Percentiles rank a stretch among this genome's conserved stretches.
Conservation (phyloP, 1,140 invertebrate genomes). For the Anagrus nilaparvatae region DNA sequence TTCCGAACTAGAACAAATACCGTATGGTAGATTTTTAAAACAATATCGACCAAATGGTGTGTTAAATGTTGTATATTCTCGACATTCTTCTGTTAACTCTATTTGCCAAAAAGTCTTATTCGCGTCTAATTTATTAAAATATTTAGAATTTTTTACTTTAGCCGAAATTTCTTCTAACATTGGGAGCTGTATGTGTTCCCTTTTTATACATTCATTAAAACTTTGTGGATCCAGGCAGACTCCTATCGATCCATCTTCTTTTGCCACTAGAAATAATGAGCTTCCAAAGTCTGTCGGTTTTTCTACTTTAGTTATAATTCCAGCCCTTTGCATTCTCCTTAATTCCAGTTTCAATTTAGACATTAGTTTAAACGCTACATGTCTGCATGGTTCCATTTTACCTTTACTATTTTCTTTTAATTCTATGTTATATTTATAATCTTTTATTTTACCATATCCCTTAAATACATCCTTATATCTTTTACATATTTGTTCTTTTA, state of each 20-base stretch:
- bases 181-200: slow-evolving; percentile 33
- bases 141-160: slow-evolving; percentile 13
- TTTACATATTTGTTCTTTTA: too few relatives aligned
- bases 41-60: slow-evolving; percentile 22
- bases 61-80: slow-evolving; percentile 21
- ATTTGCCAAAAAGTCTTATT: slow-evolving; percentile 30
- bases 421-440: too few relatives aligned
- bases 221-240: slow-evolving; percentile 22
- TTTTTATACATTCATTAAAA: slow-evolving; percentile 39
- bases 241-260: slow-evolving; percentile 5
- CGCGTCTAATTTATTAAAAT: slow-evolving; percentile 29
- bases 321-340: too few relatives aligned
- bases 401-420: too few relatives aligned
- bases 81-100: slow-evolving; percentile 20
- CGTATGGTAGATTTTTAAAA: slow-evolving; percentile 27
- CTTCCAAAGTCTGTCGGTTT: slow-evolving; percentile 15
- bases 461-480: too few relatives aligned
- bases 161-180: slow-evolving; percentile 35
- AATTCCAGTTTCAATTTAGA: too few relatives aligned
- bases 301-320: slow-evolving; percentile 15
- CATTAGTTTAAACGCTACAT: too few relatives aligned
- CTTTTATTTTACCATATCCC: too few relatives aligned
- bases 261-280: slow-evolving; percentile 13
- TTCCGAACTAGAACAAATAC: slow-evolving; percentile 23
- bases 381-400: too few relatives aligned